Conservation (phyloP, 2,888 invertebrate genomes). For the Calliopum simillimum region DNA sequence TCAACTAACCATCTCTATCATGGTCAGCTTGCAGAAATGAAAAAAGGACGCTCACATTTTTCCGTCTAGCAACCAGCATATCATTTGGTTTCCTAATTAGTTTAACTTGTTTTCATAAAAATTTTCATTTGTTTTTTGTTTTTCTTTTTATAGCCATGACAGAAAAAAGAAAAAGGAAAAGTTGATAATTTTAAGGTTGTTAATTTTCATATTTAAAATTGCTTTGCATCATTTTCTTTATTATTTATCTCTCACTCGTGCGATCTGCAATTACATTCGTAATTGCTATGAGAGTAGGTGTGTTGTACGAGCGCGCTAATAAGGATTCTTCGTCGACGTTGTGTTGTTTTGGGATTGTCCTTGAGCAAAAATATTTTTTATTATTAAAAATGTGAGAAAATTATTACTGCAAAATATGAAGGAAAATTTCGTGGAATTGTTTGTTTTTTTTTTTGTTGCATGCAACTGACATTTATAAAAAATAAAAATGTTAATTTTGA, state of each 20-base stretch:
- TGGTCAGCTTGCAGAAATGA: not conserved
- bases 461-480: too few species aligned
- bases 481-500: too few species aligned
- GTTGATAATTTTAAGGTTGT: not conserved
- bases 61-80: not conserved
- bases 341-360: too few species aligned
- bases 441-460: too few species aligned
- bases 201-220: not conserved
- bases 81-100: constrained; percentile 11
- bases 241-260: not conserved
- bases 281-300: constrained; percentile 5
- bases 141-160: too few species aligned
- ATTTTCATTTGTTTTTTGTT: too few species aligned
- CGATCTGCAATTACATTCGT: not conserved
- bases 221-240: not conserved
- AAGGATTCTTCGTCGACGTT: not conserved
- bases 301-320: not conserved
- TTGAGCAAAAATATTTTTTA: too few species aligned
- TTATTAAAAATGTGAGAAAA: too few species aligned
- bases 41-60: not conserved
- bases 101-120: not conserved
- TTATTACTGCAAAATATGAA: too few species aligned
- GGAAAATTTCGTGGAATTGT: too few species aligned
- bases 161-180: not conserved
- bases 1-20: not conserved